A percentile compares a stretch with the other conserved stretches of the same genome.
These are phyloP conservation scores for Pteropus alecto DNA, from an alignment of 2,113 vertebrate genomes.

Conservation along the genomic window DNA sequence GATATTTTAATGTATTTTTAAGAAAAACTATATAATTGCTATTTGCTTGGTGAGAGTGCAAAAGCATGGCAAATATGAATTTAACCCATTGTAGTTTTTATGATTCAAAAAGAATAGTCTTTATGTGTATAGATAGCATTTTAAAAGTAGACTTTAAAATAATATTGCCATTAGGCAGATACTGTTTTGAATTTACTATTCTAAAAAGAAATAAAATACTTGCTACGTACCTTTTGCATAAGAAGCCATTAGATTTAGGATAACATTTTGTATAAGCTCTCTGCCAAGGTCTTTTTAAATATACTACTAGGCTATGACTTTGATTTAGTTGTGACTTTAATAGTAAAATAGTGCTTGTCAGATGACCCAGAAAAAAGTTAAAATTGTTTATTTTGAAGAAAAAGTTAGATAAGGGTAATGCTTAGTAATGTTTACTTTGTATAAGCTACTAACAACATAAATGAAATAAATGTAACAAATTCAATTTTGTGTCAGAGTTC, in stretches of 20 bases:
- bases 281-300: slow-evolving; percentile 54
- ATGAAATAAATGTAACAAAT: slow-evolving; percentile 31
- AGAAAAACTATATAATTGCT: slow-evolving; percentile 30
- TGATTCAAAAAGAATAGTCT: not conserved
- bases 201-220: slow-evolving; percentile 37
- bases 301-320: slow-evolving; percentile 45
- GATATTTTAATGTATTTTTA: slow-evolving; percentile 62
- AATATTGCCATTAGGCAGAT: slow-evolving; percentile 31
- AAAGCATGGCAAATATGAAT: slow-evolving; percentile 34
- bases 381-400: slow-evolving; percentile 38
- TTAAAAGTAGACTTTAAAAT: slow-evolving; percentile 55
- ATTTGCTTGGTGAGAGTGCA: slow-evolving; percentile 30
- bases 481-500: not conserved
- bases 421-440: slow-evolving; percentile 41
- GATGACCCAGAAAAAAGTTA: slow-evolving; percentile 48
- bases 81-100: slow-evolving; percentile 32
- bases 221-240: not conserved
- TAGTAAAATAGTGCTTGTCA: slow-evolving; percentile 41
- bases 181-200: slow-evolving; percentile 29
- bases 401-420: slow-evolving; percentile 1
- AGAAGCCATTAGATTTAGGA: not conserved
- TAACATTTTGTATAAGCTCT: slow-evolving; percentile 46
- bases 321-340: slow-evolving; percentile 59
- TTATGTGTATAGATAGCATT: slow-evolving; percentile 20
- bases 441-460: not conserved